Percentiles rank a stretch among this genome's conserved stretches.
Conservation (phyloP, 2,797 vertebrate genomes). For the Muraenolepis orangiensis region DNA sequence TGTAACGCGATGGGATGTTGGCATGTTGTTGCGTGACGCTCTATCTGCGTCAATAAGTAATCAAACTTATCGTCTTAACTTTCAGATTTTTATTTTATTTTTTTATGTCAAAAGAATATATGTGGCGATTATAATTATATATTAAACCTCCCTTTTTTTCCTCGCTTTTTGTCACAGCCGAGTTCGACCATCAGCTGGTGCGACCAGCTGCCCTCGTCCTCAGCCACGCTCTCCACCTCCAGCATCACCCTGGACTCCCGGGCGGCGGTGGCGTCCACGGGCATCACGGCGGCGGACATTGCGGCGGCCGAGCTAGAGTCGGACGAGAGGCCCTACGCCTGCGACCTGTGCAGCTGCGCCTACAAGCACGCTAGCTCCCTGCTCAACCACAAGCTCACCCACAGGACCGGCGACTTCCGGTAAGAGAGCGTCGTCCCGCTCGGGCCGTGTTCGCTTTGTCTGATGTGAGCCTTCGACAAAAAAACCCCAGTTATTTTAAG, state of each 20-base stretch:
- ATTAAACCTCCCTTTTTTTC: background rate
- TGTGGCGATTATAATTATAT: too few relatives aligned
- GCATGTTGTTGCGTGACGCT: too few relatives aligned
- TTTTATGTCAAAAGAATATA: background rate
- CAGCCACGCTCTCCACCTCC: constrained; percentile 61
- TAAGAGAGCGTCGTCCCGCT: constrained; percentile 54
- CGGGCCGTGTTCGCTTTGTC: too few relatives aligned
- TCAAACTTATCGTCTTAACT: too few relatives aligned
- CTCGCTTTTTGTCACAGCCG: constrained; percentile 53
- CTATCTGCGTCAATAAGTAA: background rate
- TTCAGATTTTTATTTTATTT: background rate
- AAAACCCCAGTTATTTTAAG: too few relatives aligned
- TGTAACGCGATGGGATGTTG: background rate
- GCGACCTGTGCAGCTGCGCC: constrained; percentile 80
- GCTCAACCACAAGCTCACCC: constrained; percentile 83
- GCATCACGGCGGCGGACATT: constrained; percentile 14
- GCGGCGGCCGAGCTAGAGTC: constrained; percentile 50
- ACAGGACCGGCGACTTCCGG: constrained; percentile 77
- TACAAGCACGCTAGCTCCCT: constrained; percentile 82
- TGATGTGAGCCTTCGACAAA: too few relatives aligned
- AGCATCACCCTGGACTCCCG: constrained; percentile 64
- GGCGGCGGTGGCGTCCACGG: constrained; percentile 22
- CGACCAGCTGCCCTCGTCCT: constrained; percentile 65
- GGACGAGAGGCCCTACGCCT: constrained; percentile 76
- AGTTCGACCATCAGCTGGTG: constrained; percentile 73